Base-by-base conservation (phyloP, 2,797 vertebrate genomes). In the Rhodeus uyekii region DNA sequence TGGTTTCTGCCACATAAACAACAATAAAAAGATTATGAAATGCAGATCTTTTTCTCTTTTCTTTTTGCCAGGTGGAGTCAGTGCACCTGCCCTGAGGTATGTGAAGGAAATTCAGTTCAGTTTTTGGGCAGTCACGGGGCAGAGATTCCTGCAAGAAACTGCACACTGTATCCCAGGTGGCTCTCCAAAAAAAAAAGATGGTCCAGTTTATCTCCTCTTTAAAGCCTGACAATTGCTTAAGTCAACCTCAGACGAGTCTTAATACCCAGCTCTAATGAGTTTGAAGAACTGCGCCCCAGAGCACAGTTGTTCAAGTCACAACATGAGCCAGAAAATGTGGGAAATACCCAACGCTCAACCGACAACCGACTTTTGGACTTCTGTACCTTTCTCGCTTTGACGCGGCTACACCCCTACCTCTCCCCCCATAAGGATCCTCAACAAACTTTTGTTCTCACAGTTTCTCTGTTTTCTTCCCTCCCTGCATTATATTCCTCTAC, bases 331-430 rank as follows among this genome's bases (percentile, higher is more conserved):
- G 78, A 76, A 42, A 65, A 50, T 38, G 75, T 65, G 87, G 88
- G 88, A 88, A 89, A 88, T 87, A 85, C 88, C 87, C 83, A 24
- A 22, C 16, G 61, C 61, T 78, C 55, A 84, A 84, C 82, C 5
- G 67, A 63, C 50, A 84, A 81, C 84, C 55, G 78, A 77, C 48
- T 71, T 80, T 67, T 76, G 78, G 61, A 74, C 61, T 84, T 39
- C 38, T 60, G 46, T 72, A 76, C 46, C 74, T 50, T 38, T 63
- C 74, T 29, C 9, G 55, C 48, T 76, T 76, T 75, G 42, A 72
- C 9, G 2, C 6, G 9, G 48, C n/a, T 50, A 61, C 24, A 9
- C 22, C 5, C 24, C 50, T 18, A 22, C 29, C 18, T 34, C n/a
- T 13, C 53, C 32, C 53, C 50, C 61, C 34, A n/a, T n/a, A 5